phyloP scores from a whole-genome alignment of 2,888 invertebrate genomes.

The Parochlus steinenii region DNA sequence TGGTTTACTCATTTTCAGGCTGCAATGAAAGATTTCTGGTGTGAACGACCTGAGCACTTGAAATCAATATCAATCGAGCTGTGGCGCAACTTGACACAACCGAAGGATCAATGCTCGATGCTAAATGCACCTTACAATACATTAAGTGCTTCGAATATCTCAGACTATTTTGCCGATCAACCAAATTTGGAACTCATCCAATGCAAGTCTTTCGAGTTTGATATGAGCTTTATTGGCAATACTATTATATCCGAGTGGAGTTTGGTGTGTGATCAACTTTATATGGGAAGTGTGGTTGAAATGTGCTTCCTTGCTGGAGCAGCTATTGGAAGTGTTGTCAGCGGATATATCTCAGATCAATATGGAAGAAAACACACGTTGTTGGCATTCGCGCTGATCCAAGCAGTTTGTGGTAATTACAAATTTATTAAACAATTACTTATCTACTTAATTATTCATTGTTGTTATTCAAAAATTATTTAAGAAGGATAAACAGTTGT shows the following conservation, averaged over 20 bases:
- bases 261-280: constrained; percentile 38
- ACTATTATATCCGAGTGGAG: constrained; percentile 42
- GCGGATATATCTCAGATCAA: constrained; percentile 46
- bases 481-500: no score
- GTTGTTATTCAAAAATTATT: no score
- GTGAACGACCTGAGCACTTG: constrained; percentile 33
- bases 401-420: constrained; percentile 34
- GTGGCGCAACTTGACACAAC: constrained; percentile 39
- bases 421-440: constrained; percentile 3
- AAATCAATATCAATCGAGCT: constrained; percentile 23
- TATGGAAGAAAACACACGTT: constrained; percentile 45
- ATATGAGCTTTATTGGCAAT: constrained; percentile 27
- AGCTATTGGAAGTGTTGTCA: constrained; percentile 45
- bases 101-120: constrained; percentile 31
- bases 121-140: constrained; percentile 21
- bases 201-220: constrained; percentile 31
- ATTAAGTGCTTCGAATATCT: constrained; percentile 17
- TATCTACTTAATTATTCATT: no score
- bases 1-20: constrained; percentile 24
- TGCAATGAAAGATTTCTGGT: constrained; percentile 36
- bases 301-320: constrained; percentile 48
- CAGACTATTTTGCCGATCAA: constrained; percentile 14
- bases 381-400: constrained; percentile 37
- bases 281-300: constrained; percentile 39
- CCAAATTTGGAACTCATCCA: constrained; percentile 14